Base-by-base conservation (phyloP, 2,888 invertebrate genomes). In the Nemoura dubitans region DNA sequence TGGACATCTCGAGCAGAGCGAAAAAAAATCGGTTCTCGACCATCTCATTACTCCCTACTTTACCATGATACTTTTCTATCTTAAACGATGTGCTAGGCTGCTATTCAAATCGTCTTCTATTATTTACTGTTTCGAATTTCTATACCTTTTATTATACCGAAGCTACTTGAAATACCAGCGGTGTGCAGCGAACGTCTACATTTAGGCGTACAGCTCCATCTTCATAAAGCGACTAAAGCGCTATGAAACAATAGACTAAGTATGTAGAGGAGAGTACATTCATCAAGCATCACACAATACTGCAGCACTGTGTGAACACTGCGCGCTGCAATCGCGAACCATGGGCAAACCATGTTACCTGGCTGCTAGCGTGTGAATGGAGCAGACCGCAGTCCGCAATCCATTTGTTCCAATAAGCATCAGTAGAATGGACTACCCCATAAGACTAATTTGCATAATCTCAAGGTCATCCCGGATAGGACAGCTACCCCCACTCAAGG, bases 261-360 rank as follows among this genome's bases (percentile, higher is more conserved):
- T 59, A 59, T 59, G 59, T 59, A 59, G 59, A 59, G 59, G 59
- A 59, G 59, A 59, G 59, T 59, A 59, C 59, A 59, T 59, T 59
- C 59, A 59, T 59, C 59, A 59, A 59, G 59, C 59, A 59, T 59
- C 59, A 59, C 10, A 59, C 59, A 59, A 59, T 59, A 59, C 59
- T 59, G n/a, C n/a, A 10, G 59, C 59, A 14, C 59, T 59, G 5
- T 59, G 59, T 59, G 59, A 59, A 59, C 14, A 59, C 59, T 14
- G 14, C 21, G 59, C 59, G 59, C 59, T 7, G 21, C 59, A 3
- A 59, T 59, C 6, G 59, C 6, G 21, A 59, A 59, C 59, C 59
- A 59, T 59, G 59, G 59, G 59, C n/a, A 59, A 59, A 10, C 59
- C 59, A 59, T 59, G 59, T 59, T 59, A 59, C 59, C 59, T 59